Evolutionary conservation across 2,888 invertebrate species (phyloP), one percentile per base, ranked within the genome.

Genomic region (Oxytorus armatus): DNA sequence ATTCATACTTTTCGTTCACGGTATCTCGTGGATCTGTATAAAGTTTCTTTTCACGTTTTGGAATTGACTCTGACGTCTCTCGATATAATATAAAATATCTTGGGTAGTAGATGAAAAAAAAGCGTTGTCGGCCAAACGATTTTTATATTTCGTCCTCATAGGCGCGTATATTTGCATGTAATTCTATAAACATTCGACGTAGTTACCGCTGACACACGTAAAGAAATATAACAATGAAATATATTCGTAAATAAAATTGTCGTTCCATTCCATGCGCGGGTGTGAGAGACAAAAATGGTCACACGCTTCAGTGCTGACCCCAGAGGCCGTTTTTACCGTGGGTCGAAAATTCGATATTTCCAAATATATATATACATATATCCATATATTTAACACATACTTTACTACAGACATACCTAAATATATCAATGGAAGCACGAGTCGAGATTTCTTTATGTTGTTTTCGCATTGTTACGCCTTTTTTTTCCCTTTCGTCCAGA

Each of bases 231-330:
- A 55, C 33, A 55, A 83, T 81, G 61, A 78, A 78, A 76, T 77
- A 85, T 83, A 85, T 85, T 83, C 84, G 81, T 86, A 89, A 89
- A 90, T 90, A 89, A 90, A 89, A 88, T 88, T 87, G 85, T 86
- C 82, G 59, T 76, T 49, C 39, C 61, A 63, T 57, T 25, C n/a
- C 66, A 11, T 47, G 68, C 42, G 63, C 47, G 86, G 85, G 86
- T n/a, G n/a, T n/a, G n/a, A n/a, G 88, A 86, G 88, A 89, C 88
- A 89, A 29, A 89, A 91, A 90, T 89, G 88, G 88, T 89, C 87
- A 88, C 85, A 91, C 90, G 91, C 90, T 91, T 86, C 88, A 90
- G 79, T 90, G 91, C 89, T 91, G 90, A 91, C 91, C 91, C 90
- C 85, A 86, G 25, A 81, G 70, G 59, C 5, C 36, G 61, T 44